A percentile compares a stretch with the other conserved stretches of the same genome.
These are phyloP conservation scores for Coreoperca whiteheadi DNA, from an alignment of 2,113 vertebrate genomes.

Conservation along the genomic window DNA sequence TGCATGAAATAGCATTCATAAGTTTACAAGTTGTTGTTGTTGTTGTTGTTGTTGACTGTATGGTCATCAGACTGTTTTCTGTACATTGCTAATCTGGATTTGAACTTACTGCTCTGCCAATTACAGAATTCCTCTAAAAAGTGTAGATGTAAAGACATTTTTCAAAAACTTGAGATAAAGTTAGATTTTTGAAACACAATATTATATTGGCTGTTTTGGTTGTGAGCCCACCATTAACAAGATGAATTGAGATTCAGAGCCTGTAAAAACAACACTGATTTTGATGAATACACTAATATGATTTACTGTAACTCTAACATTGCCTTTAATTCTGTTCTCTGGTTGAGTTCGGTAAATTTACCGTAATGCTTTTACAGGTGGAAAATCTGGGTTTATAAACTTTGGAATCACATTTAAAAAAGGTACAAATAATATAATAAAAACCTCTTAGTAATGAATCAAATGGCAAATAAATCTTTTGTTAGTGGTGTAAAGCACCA, in stretches of 20 bases:
- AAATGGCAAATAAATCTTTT: conserved; percentile 3
- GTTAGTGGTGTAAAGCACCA: not conserved
- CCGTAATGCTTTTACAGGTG: not conserved
- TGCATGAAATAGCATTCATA: too few species aligned
- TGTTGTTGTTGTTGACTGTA: too few species aligned
- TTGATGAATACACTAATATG: conserved; percentile 1
- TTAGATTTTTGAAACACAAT: not conserved
- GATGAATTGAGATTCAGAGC: not conserved
- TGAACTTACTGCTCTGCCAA: not conserved
- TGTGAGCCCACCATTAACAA: not conserved
- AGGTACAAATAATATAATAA: not conserved
- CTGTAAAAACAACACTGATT: not conserved
- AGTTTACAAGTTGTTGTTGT: too few species aligned
- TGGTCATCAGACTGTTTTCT: not conserved
- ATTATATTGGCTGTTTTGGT: not conserved
- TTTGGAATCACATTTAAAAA: not conserved
- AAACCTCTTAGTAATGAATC: not conserved
- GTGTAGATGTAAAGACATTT: not conserved
- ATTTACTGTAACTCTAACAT: conserved; percentile 9
- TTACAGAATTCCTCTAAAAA: not conserved
- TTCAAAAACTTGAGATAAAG: not conserved
- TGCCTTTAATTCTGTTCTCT: not conserved
- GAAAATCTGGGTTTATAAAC: conserved; percentile 11
- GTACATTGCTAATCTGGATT: not conserved
- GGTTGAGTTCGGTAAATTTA: conserved; percentile 4